These are phyloP conservation scores for Leucophenga varia DNA, from an alignment of 1,140 invertebrate genomes.

Conservation along the genomic window DNA sequence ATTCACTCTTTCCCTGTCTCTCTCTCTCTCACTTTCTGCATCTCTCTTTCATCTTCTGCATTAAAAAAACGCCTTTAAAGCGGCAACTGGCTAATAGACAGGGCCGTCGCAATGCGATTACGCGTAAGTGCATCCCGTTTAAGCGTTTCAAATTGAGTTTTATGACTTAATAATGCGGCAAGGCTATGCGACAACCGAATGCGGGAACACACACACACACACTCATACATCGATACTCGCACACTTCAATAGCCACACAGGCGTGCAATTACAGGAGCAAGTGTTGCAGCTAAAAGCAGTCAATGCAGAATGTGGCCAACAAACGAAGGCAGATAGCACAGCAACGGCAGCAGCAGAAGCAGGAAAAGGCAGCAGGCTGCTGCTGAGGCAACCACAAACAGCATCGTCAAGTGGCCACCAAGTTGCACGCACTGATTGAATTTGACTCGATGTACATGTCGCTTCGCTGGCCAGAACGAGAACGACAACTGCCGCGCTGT, in stretches of 20 bases:
- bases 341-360: no score
- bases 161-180: conserved; percentile 39
- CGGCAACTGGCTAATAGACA: conserved; percentile 28
- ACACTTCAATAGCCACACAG: neutral
- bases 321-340: neutral
- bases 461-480: no score
- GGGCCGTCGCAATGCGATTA: conserved; percentile 22
- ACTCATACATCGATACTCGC: no score
- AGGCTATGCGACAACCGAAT: neutral
- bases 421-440: conserved; percentile 46
- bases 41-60: no score
- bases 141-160: conserved; percentile 44
- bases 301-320: conserved; percentile 3
- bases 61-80: conserved; percentile 13
- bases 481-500: neutral
- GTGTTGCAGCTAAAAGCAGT: conserved; percentile 20
- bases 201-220: no score
- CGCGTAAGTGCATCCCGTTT: conserved; percentile 36
- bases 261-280: neutral
- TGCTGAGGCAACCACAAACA: conserved; percentile 25
- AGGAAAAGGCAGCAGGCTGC: neutral
- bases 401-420: conserved; percentile 38
- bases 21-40: no score
- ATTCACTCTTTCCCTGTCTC: no score
- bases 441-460: conserved; percentile 29